phyloP scores from a whole-genome alignment of 2,113 vertebrate species.

The Calonectris borealis region DNA sequence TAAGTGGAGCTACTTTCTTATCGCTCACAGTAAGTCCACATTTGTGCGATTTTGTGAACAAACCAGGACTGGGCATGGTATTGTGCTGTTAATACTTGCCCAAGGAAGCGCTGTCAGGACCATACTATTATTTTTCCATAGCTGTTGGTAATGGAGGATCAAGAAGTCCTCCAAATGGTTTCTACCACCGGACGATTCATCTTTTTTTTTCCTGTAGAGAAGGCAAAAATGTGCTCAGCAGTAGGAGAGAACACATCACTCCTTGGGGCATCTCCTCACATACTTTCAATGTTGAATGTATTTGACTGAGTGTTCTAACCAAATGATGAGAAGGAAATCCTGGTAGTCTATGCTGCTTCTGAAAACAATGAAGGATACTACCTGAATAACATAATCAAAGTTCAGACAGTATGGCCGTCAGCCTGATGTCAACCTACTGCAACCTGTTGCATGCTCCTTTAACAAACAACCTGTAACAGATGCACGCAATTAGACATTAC shows the following conservation, averaged over 20 bases:
- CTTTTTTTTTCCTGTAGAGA: neutral
- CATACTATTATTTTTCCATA: neutral
- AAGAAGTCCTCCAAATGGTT: neutral
- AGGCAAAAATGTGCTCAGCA: neutral
- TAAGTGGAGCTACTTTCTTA: neutral
- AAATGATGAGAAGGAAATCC: neutral
- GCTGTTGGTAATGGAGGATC: neutral
- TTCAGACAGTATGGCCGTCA: neutral
- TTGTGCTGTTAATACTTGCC: neutral
- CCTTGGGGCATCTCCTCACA: neutral
- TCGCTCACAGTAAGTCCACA: neutral
- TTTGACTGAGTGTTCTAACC: neutral
- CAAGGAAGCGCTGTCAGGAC: neutral
- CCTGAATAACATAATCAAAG: neutral
- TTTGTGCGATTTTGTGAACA: neutral
- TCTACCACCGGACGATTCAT: neutral
- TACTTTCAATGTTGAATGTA: neutral
- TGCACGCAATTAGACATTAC: neutral
- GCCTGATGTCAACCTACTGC: neutral
- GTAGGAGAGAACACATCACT: accelerated
- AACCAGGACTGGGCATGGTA: neutral
- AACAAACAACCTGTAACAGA: neutral
- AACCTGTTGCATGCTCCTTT: neutral
- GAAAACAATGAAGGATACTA: neutral
- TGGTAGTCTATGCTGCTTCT: neutral